These are phyloP conservation scores for Lasioglossum zephyrum DNA, from an alignment of 2,888 invertebrate genomes.

Conservation along the genomic window DNA sequence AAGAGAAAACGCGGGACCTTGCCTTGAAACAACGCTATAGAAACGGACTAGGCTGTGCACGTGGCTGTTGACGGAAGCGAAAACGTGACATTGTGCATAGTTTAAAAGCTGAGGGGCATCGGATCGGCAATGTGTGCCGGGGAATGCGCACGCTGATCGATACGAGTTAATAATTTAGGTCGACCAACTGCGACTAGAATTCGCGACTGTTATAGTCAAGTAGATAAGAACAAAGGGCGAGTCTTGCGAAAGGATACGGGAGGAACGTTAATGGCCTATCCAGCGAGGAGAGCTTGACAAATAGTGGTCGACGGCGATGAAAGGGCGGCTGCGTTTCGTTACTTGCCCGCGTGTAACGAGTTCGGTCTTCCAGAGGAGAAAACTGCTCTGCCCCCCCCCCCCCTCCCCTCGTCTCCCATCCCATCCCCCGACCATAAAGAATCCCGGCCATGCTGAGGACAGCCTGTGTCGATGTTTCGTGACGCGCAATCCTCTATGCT, in stretches of 20 bases:
- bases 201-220: conserved; percentile 42
- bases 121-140: background rate
- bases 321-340: conserved; percentile 51
- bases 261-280: conserved; percentile 55
- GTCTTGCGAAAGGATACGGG: conserved; percentile 43
- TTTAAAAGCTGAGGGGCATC: background rate
- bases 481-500: background rate
- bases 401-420: background rate
- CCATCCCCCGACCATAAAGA: conserved; percentile 29
- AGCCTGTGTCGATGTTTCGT: conserved; percentile 22
- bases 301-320: conserved; percentile 57
- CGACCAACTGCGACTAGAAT: conserved; percentile 30
- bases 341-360: conserved; percentile 38
- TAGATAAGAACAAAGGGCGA: conserved; percentile 56
- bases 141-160: conserved; percentile 23
- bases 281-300: conserved; percentile 55
- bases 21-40: background rate
- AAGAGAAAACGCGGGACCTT: background rate
- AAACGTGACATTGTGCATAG: background rate
- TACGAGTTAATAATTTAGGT: conserved; percentile 39
- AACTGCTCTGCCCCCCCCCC: background rate
- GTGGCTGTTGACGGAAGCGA: conserved; percentile 16
- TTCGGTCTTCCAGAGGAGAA: conserved; percentile 37
- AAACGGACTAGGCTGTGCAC: background rate
- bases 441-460: conserved; percentile 29